Conservation (phyloP, 2,888 invertebrate species). For the Strigamia transsilvanica region DNA sequence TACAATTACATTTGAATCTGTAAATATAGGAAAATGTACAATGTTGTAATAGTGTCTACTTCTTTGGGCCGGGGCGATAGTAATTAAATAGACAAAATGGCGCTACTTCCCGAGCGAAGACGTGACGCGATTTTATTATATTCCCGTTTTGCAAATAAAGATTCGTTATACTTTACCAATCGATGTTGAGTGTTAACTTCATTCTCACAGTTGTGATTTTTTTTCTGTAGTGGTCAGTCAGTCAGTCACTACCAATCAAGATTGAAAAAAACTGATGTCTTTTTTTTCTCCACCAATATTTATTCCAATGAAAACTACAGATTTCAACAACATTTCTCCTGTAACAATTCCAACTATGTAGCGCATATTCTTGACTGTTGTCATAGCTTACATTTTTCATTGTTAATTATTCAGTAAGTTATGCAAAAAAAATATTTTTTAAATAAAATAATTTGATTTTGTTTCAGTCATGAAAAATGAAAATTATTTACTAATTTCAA, state of each 20-base stretch:
- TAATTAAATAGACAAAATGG: too few species aligned
- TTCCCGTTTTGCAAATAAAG: too few species aligned
- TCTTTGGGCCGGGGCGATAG: too few species aligned
- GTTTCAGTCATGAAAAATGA: neutral
- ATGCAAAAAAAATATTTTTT: neutral
- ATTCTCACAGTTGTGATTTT: neutral
- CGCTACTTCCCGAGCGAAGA: too few species aligned
- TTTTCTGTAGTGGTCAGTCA: neutral
- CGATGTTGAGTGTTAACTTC: too few species aligned
- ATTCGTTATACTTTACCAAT: too few species aligned
- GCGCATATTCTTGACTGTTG: conserved; percentile 20
- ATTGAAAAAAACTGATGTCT: conserved; percentile 24
- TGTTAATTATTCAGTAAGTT: neutral
- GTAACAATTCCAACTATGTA: neutral
- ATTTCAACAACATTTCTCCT: conserved; percentile 21
- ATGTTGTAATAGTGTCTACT: too few species aligned
- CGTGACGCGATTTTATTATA: too few species aligned
- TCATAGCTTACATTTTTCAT: neutral
- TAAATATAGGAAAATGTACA: too few species aligned
- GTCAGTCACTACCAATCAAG: conserved; percentile 11
- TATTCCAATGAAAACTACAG: conserved; percentile 12
- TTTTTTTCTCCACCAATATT: conserved; percentile 30
- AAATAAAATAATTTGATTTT: too few species aligned
- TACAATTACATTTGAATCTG: too few species aligned
- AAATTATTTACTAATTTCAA: neutral